Percentiles rank a stretch among this genome's conserved stretches.
Evolutionary conservation across 2,797 vertebrate species (phyloP).

Genomic region (Meriones psammophilus): DNA sequence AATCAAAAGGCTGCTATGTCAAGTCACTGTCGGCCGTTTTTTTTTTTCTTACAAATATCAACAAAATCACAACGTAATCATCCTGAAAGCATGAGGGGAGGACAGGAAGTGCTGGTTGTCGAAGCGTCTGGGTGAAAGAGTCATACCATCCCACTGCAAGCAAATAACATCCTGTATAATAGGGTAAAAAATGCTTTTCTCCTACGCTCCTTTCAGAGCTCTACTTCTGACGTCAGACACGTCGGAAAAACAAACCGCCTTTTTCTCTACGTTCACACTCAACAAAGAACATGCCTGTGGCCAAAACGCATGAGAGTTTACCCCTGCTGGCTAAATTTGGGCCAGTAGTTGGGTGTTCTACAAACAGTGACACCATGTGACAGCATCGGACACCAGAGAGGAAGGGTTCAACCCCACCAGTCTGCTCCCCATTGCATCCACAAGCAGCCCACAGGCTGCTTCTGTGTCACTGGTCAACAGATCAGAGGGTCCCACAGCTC

Average conservation of each 20-base stretch:
- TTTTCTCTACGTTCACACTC: neutral
- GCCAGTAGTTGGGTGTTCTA: neutral
- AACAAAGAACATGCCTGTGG: neutral
- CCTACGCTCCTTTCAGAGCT: neutral
- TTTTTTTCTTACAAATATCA: constrained; percentile 27
- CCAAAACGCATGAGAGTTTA: neutral
- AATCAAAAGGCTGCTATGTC: neutral
- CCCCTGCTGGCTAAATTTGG: neutral
- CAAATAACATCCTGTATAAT: neutral
- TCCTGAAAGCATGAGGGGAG: neutral
- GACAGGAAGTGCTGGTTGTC: neutral
- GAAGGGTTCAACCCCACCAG: neutral
- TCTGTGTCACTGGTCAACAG: neutral
- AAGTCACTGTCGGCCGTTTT: neutral
- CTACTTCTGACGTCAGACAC: neutral
- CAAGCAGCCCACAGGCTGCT: neutral
- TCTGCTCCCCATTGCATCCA: neutral
- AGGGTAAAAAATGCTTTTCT: neutral
- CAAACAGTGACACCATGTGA: neutral
- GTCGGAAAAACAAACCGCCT: neutral
- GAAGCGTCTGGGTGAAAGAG: neutral
- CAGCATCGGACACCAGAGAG: neutral
- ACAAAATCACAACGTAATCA: neutral
- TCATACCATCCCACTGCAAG: neutral
- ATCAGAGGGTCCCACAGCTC: neutral